Percentiles rank a stretch among this genome's conserved stretches.
phyloP scores from a whole-genome alignment of 2,888 invertebrate species.

The Eristalis pertinax region DNA sequence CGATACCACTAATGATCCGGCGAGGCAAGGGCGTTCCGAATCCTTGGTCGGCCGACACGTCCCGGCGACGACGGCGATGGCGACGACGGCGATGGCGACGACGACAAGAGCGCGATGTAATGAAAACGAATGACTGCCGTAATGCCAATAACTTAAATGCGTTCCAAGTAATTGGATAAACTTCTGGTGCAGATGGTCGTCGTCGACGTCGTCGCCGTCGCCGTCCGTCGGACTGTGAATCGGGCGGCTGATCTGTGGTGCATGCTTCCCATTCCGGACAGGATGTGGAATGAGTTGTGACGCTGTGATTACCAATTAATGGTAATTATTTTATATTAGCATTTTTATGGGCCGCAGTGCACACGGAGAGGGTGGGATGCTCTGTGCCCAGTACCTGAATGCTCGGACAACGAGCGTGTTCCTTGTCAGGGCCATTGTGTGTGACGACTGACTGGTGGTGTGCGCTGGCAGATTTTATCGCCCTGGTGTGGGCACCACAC shows the following conservation, averaged over 20 bases:
- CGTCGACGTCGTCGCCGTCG: background rate
- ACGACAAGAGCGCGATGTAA: conserved; percentile 50
- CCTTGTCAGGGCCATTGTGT: background rate
- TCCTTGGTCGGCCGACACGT: conserved; percentile 5
- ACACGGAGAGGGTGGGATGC: conserved; percentile 31
- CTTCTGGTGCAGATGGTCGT: conserved; percentile 62
- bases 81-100: conserved; percentile 40
- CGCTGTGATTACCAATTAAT: conserved; percentile 74
- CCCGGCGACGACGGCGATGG: conserved; percentile 13
- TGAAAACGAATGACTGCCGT: conserved; percentile 73
- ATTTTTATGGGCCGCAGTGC: conserved; percentile 67
- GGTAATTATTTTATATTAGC: conserved; percentile 76
- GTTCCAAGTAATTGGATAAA: conserved; percentile 72
- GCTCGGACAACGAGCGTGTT: conserved; percentile 16
- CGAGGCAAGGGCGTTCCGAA: conserved; percentile 65
- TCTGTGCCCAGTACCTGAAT: conserved; percentile 16
- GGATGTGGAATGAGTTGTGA: conserved; percentile 66
- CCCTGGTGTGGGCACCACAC: background rate
- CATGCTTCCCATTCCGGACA: background rate
- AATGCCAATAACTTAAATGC: conserved; percentile 73
- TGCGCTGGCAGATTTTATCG: background rate
- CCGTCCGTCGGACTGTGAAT: no score
- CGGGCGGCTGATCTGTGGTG: conserved; percentile 10
- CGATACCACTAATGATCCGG: conserved; percentile 69
- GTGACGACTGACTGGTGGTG: background rate